These are phyloP conservation scores for Trichogramma evanescens DNA, from an alignment of 2,888 invertebrate species.

Conservation along the genomic window DNA sequence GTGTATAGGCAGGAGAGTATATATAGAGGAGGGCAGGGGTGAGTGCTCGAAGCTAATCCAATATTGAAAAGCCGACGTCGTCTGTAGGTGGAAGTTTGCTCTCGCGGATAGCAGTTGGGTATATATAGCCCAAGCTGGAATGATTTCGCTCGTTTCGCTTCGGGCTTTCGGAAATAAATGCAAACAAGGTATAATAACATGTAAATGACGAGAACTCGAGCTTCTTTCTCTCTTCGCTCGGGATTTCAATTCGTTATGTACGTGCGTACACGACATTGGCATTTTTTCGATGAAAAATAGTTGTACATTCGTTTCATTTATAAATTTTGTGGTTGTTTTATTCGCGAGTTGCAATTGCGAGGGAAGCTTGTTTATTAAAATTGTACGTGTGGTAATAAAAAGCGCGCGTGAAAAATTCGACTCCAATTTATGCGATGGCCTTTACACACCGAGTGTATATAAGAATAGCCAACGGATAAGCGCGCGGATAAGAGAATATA, in stretches of 20 bases:
- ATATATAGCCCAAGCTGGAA: neutral
- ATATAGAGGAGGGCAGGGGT: slow-evolving; percentile 13
- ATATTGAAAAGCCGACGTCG: slow-evolving; percentile 15
- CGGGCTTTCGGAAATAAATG: slow-evolving; percentile 35
- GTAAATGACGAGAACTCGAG: slow-evolving; percentile 36
- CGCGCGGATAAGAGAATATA: too few relatives aligned
- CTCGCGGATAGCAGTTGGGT: slow-evolving; percentile 10
- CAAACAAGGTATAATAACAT: slow-evolving; percentile 45
- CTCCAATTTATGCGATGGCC: too few relatives aligned
- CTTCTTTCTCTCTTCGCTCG: slow-evolving; percentile 22
- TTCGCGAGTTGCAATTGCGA: neutral
- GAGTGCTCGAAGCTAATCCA: slow-evolving; percentile 13
- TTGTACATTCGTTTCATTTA: too few relatives aligned
- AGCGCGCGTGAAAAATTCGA: too few relatives aligned
- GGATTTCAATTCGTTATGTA: neutral
- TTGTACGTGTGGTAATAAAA: too few relatives aligned
- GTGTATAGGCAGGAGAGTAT: neutral
- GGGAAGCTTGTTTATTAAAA: neutral
- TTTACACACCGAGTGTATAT: too few relatives aligned
- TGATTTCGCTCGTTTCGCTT: slow-evolving; percentile 13
- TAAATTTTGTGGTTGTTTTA: neutral
- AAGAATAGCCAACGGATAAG: too few relatives aligned
- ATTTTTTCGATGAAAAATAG: too few relatives aligned
- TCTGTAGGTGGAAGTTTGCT: slow-evolving; percentile 19
- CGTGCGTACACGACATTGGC: neutral